Evolutionary conservation across 2,888 invertebrate species (phyloP).

Genomic region (Aphidius colemani): DNA sequence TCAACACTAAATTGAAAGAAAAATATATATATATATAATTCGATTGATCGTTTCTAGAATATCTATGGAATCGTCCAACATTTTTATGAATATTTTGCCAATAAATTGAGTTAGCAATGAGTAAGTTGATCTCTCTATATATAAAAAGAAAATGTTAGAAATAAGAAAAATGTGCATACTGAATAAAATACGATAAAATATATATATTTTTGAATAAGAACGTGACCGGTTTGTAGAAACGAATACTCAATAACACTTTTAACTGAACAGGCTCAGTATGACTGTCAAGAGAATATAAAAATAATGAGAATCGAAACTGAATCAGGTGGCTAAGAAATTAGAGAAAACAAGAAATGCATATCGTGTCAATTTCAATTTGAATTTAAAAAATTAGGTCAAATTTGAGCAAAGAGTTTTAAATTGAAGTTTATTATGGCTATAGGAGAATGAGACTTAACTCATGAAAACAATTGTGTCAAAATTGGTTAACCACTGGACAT

Average conservation of each 20-base stretch:
- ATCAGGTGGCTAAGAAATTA: neutral
- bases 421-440: too few species aligned
- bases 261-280: neutral
- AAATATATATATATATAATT: neutral
- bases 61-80: constrained; percentile 14
- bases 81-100: constrained; percentile 24
- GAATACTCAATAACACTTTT: constrained; percentile 1
- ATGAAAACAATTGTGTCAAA: neutral
- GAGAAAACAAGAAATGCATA: neutral
- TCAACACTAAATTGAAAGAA: constrained; percentile 12
- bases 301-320: neutral
- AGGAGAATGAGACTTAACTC: neutral
- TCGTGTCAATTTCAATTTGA: neutral
- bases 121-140: neutral
- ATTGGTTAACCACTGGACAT: neutral
- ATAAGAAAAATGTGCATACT: neutral
- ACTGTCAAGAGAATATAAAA: constrained; percentile 2
- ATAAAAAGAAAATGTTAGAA: neutral
- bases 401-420: neutral
- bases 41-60: constrained; percentile 24
- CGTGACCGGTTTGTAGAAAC: constrained; percentile 19
- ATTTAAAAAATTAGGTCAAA: neutral
- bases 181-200: neutral
- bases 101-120: neutral
- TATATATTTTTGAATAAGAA: constrained; percentile 6